Evolutionary conservation across 2,888 invertebrate genomes (phyloP).

Genomic region (Athripsodes cinereus): DNA sequence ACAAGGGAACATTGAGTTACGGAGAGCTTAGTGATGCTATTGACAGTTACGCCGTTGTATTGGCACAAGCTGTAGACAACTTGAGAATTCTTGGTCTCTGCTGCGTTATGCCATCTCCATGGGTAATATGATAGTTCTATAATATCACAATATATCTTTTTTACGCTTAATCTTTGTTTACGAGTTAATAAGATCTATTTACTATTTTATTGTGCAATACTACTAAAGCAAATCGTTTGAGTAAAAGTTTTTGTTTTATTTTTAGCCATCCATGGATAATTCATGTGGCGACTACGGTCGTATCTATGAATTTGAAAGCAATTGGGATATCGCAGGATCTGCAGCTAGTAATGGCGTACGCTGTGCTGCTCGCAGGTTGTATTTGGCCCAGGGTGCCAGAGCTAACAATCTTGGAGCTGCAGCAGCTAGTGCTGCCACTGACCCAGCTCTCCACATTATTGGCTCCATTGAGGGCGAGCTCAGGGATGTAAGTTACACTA

Average conservation of each 20-base stretch:
- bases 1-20: conserved; percentile 1
- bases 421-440: conserved; percentile 23
- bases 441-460: conserved; percentile 15
- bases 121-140: conserved; percentile 16
- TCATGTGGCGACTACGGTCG: conserved; percentile 25
- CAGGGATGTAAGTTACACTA: conserved; percentile 12
- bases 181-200: too few species aligned
- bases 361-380: conserved; percentile 20
- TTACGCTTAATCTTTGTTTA: too few species aligned
- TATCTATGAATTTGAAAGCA: conserved; percentile 22
- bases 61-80: conserved; percentile 26
- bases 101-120: conserved; percentile 25
- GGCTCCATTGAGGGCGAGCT: conserved; percentile 8
- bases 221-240: background rate
- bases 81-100: conserved; percentile 23
- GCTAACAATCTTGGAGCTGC: conserved; percentile 26
- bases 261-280: conserved; percentile 23
- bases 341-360: conserved; percentile 6
- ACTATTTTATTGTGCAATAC: too few species aligned
- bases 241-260: background rate
- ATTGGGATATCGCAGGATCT: conserved; percentile 11
- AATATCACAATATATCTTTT: too few species aligned
- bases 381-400: conserved; percentile 18
- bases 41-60: conserved; percentile 21
- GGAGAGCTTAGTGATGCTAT: conserved; percentile 18